A percentile compares a stretch with the other conserved stretches of the same genome.
These are phyloP conservation scores for Sceloporus undulatus DNA, from an alignment of 2,113 vertebrate genomes.

Conservation along the genomic window DNA sequence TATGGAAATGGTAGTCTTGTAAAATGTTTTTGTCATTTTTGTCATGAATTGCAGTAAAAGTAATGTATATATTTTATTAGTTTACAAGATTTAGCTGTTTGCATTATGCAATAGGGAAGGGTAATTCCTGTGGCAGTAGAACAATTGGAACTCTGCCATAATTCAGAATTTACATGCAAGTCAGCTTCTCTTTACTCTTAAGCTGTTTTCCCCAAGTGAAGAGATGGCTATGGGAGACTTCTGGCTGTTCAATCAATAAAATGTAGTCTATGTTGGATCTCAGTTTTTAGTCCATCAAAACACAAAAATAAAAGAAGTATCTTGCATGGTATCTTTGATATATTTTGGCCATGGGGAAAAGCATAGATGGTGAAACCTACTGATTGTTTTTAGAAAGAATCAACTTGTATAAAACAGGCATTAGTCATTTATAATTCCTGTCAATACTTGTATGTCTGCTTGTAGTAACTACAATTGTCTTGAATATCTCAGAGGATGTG, in stretches of 20 bases:
- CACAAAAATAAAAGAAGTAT: neutral
- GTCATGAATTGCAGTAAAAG: conserved; percentile 24
- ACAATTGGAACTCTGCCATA: conserved; percentile 31
- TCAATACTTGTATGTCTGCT: neutral
- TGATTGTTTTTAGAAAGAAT: neutral
- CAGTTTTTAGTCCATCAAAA: conserved; percentile 32
- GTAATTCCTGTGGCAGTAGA: conserved; percentile 6
- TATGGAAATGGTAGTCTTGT: neutral
- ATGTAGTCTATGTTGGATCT: conserved; percentile 37
- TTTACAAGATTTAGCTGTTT: neutral
- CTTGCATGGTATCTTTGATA: neutral
- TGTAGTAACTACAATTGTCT: neutral
- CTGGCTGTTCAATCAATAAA: conserved; percentile 55
- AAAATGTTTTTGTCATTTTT: neutral
- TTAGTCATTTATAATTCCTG: neutral
- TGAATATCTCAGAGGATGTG: neutral
- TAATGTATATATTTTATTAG: conserved; percentile 1
- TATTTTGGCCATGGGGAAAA: neutral
- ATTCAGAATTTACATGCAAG: conserved; percentile 52
- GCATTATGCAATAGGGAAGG: neutral
- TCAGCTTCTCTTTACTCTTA: conserved; percentile 30
- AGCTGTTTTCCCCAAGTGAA: conserved; percentile 32
- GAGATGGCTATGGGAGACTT: conserved; percentile 63
- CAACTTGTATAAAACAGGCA: neutral
- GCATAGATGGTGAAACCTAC: neutral